Evolutionary conservation across 2,888 invertebrate genomes (phyloP), one percentile per base, ranked within the genome.

Genomic region (Caenorhabditis doughertyi): DNA sequence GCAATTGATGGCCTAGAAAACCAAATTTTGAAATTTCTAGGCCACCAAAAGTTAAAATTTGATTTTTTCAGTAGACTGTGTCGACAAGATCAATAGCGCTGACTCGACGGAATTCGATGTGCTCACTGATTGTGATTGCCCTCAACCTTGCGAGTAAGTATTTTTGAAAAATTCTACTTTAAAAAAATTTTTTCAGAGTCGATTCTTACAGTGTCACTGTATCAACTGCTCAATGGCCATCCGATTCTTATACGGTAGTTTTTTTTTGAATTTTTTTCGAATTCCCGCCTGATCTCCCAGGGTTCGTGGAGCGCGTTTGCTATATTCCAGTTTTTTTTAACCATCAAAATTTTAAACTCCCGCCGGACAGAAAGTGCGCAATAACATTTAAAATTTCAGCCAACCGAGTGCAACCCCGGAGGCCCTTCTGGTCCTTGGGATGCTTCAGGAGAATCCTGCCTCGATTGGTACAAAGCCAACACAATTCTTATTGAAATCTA

Each of bases 401-500:
- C 89, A 9, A 85, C 88, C 7, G 89, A 89, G 47, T 90, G 90
- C 79, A 85, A 79, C 13, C 80, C 80, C 16, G 79, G 68, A 9
- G 76, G 73, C 11, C 70, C 81, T 2, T 55, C 74, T 0, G 79
- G 79, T 13, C 81, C 85, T 3, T 85, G 85, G 85, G 58, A 76
- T 8, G 47, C 56, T 11, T 39, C 60, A 18, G 71, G 65, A 21
- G 76, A 67, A 16, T 44, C 62, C 1, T 82, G 81, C 42, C 47
- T 82, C 2, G 67, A 76, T 44, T 82, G 81, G 81, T 91, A 89
- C 88, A 90, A 91, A 62, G 74, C 86, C 3, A 92, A 92, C 65
- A 89, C 92, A 23, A 88, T 92, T 9, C 91, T 92, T 56, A 71
- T 92, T 2, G 92, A 92, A 77, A 90, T 92, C 25, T 92, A 92